phyloP scores from a whole-genome alignment of 2,113 vertebrate species.

The Hippocampus barbouri region DNA sequence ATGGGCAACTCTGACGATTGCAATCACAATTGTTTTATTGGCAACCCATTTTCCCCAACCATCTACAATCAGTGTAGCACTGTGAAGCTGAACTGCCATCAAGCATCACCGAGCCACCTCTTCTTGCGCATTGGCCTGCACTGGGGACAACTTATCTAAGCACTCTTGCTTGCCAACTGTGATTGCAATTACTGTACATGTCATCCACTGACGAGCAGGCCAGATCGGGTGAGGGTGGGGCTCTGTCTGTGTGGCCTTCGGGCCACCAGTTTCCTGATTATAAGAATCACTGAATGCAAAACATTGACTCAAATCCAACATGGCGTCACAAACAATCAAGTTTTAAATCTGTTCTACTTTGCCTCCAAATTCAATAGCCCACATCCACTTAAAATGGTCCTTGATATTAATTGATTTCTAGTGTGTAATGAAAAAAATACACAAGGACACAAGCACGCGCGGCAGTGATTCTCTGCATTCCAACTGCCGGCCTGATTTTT shows the following conservation, averaged over 20 bases:
- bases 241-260: not conserved
- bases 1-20: too few relatives aligned
- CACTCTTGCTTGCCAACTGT: not conserved
- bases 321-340: not conserved
- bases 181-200: not conserved
- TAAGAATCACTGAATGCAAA: not conserved
- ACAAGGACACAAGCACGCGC: conserved; percentile 11
- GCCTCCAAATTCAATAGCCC: conserved; percentile 7
- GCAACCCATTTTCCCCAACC: not conserved
- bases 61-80: not conserved
- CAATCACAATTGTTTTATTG: not conserved
- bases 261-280: not conserved
- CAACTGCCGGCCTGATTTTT: conserved; percentile 35
- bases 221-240: not conserved
- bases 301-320: not conserved
- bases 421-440: not conserved
- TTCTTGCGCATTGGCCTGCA: not conserved
- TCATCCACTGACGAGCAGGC: not conserved
- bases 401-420: conserved; percentile 1
- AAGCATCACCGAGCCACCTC: not conserved
- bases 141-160: not conserved
- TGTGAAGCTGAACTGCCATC: not conserved
- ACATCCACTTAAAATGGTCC: conserved; percentile 1
- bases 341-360: not conserved
- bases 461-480: conserved; percentile 24